Base-by-base conservation (phyloP, 2,888 invertebrate genomes). In the Dryadula phaetusa region DNA sequence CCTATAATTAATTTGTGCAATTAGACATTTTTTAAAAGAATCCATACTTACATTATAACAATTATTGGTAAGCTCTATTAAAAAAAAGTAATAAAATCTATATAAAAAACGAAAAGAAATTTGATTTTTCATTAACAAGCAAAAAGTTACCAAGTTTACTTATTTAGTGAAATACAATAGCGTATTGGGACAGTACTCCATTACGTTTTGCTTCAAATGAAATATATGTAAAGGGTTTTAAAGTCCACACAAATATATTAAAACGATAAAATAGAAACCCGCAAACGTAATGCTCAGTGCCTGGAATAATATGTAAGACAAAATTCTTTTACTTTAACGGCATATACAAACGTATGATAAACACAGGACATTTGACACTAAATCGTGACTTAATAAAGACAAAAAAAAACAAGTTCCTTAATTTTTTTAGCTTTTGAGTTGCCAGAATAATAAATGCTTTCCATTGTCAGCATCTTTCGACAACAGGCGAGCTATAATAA, bases 391-490 rank as follows among this genome's bases (percentile, higher is more conserved):
- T 37, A 37, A 37, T 3, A 37, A 28, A 28, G 28, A 12, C 12
- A 37, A 42, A 7, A 42, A 42, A 14, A 42, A 42, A 42, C 2
- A 7, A 37, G 10, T 37, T 37, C 37, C 3, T 37, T 12, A 37
- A 37, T 37, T 37, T 37, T n/a, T 37, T 37, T 2, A 37, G 12
- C 37, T 37, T 37, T 12, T 12, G 37, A 37, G 12, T 37, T 37
- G 10, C 37, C 16, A 18, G 44, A 28, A 14, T 22, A 56, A 37
- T 62, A 47, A 20, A 25, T 56, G 44, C 22, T 62, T 22, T 22
- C 64, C 14, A 37, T 47, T 64, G 56, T 64, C 46, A 56, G 64
- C 18, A 20, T 22, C 37, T 56, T 54, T 56, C 46, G 25, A 64
- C 28, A 56, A 22, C 6, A 62, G 46, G 56, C 56, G 56, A 56